Conservation (phyloP, 1,140 invertebrate species). For the Brachionus calyciflorus region DNA sequence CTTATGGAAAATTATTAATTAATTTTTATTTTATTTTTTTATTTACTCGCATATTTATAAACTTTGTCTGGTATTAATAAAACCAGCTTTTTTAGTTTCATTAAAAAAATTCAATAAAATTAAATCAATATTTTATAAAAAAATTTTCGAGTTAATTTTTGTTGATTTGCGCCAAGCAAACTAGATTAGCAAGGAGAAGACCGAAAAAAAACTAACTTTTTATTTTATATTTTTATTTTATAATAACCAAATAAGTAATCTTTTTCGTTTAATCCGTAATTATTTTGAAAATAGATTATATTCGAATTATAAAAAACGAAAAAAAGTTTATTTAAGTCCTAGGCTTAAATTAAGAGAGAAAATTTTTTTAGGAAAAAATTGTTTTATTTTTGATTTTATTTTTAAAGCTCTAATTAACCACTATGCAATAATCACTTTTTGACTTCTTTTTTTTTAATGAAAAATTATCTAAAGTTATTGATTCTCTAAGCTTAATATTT, state of each 20-base stretch:
- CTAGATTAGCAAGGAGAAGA: not conserved
- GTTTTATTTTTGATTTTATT: not conserved
- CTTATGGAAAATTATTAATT: no score
- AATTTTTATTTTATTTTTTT: no score
- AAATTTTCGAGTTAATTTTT: no score
- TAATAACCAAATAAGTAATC: conserved; percentile 37
- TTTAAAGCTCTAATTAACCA: conserved; percentile 13
- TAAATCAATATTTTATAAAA: conserved; percentile 12
- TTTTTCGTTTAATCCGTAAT: conserved; percentile 32
- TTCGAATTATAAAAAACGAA: not conserved
- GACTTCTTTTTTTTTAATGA: not conserved
- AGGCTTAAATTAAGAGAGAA: not conserved
- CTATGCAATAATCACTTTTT: conserved; percentile 17
- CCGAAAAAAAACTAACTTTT: no score
- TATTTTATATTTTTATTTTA: conserved; percentile 10
- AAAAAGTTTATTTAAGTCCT: conserved; percentile 35
- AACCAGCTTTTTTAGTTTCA: no score
- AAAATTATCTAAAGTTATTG: not conserved
- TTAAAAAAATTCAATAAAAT: not conserved
- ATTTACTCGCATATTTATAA: no score
- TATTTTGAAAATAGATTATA: conserved; percentile 42
- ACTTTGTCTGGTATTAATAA: no score
- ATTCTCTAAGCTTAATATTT: not conserved
- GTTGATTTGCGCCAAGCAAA: conserved; percentile 20
- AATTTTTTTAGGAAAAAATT: not conserved